Percentiles rank a stretch among this genome's conserved stretches.
Evolutionary conservation across 2,113 vertebrate genomes (phyloP).

Genomic region (Datnioides undecimradiatus): DNA sequence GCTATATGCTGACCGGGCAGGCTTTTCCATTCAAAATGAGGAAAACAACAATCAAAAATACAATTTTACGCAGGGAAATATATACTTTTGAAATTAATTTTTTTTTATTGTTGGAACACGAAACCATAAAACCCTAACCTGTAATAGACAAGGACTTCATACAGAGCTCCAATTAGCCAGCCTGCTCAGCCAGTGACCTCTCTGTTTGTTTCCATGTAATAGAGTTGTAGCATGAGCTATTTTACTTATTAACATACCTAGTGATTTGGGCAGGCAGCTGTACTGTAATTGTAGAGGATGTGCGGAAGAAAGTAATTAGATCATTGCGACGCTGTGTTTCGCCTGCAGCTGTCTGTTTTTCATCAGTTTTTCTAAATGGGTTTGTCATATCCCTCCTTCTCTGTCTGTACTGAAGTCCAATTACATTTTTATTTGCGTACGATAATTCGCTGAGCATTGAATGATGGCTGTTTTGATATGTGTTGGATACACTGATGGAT

Average conservation of each 20-base stretch:
- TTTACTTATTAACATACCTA: constrained; percentile 58
- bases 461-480: constrained; percentile 37
- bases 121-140: not conserved
- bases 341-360: constrained; percentile 72
- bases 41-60: too few species aligned
- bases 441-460: constrained; percentile 32
- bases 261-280: constrained; percentile 73
- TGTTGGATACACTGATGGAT: not conserved
- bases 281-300: constrained; percentile 79
- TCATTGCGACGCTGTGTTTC: constrained; percentile 73
- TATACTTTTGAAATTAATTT: too few species aligned
- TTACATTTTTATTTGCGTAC: constrained; percentile 41
- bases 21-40: too few species aligned
- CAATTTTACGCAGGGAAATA: too few species aligned
- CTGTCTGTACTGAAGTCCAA: constrained; percentile 29
- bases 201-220: constrained; percentile 27
- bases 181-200: not conserved
- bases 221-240: constrained; percentile 47
- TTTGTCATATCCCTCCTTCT: constrained; percentile 46
- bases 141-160: constrained; percentile 4
- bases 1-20: too few species aligned
- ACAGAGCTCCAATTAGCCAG: not conserved
- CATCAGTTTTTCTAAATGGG: constrained; percentile 57
- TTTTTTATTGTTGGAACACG: not conserved
- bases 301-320: constrained; percentile 82